These are phyloP conservation scores for Drosophila virilis DNA, from an alignment of 1,140 invertebrate genomes.

Conservation along the genomic window DNA sequence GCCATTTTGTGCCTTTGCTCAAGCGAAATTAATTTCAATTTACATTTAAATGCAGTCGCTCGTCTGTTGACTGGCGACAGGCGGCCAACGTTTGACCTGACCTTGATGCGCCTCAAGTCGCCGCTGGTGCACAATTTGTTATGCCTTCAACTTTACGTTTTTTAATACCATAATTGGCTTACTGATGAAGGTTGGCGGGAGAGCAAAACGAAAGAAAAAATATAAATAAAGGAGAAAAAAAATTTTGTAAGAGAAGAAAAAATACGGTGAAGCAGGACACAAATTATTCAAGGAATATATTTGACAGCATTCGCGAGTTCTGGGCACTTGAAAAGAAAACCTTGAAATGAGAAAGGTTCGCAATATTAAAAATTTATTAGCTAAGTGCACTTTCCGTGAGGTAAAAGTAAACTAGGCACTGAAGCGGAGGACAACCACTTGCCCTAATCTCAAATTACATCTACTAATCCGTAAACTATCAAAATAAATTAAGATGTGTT, in stretches of 20 bases:
- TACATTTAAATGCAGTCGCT: conserved; percentile 76
- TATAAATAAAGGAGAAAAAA: conserved; percentile 17
- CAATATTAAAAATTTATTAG: conserved; percentile 77
- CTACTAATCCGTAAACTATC: conserved; percentile 1
- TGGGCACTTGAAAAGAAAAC: conserved; percentile 72
- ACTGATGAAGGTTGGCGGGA: conserved; percentile 71
- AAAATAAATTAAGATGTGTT: neutral
- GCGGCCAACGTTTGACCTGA: conserved; percentile 60
- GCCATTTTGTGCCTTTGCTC: conserved; percentile 56
- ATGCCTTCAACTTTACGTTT: conserved; percentile 61
- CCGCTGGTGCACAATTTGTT: conserved; percentile 46
- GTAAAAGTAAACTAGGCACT: neutral
- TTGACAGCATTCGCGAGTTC: conserved; percentile 70
- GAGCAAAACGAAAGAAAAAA: conserved; percentile 24
- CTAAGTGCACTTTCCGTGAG: conserved; percentile 66
- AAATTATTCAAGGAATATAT: conserved; percentile 79
- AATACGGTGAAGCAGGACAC: conserved; percentile 44
- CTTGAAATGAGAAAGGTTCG: conserved; percentile 69
- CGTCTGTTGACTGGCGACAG: conserved; percentile 52
- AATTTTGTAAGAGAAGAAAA: neutral
- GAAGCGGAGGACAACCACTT: conserved; percentile 2
- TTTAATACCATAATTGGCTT: conserved; percentile 81
- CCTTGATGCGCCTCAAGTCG: conserved; percentile 50
- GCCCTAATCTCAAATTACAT: conserved; percentile 10
- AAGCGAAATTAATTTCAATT: conserved; percentile 78